phyloP scores from a whole-genome alignment of 2,888 invertebrate species.

The Orchesellides sinensis region DNA sequence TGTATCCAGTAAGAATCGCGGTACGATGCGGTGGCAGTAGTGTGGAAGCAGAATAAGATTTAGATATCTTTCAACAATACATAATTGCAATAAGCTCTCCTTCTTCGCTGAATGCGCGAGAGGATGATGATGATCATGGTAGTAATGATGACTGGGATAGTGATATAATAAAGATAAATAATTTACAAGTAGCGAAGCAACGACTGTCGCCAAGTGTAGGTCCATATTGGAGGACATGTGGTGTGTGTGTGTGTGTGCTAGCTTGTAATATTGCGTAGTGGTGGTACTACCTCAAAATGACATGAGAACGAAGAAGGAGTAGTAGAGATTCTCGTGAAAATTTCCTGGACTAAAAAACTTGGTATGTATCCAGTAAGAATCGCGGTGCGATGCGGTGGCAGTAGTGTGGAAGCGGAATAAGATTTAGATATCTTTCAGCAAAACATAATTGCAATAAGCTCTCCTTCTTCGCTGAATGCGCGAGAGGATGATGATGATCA shows the following conservation, averaged over 20 bases:
- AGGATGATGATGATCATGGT: slow-evolving; percentile 18
- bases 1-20: too few relatives aligned
- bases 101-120: background rate
- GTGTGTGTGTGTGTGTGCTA: background rate
- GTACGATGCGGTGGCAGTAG: too few relatives aligned
- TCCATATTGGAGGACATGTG: background rate
- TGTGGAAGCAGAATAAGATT: slow-evolving; percentile 27
- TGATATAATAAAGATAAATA: slow-evolving; percentile 69
- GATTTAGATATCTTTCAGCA: slow-evolving; percentile 36
- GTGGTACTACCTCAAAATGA: too few relatives aligned
- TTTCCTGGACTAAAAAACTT: too few relatives aligned
- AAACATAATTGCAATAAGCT: slow-evolving; percentile 43
- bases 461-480: background rate
- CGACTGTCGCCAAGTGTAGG: slow-evolving; percentile 62
- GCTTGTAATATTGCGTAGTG: too few relatives aligned
- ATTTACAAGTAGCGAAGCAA: slow-evolving; percentile 64
- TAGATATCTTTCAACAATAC: slow-evolving; percentile 22
- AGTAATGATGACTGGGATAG: slow-evolving; percentile 9
- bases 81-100: slow-evolving; percentile 44
- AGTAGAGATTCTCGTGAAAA: too few relatives aligned
- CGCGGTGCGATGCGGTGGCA: too few relatives aligned
- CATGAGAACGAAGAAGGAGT: background rate
- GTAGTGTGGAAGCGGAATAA: slow-evolving; percentile 4
- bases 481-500: slow-evolving; percentile 18
- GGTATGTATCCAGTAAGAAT: too few relatives aligned